Evolutionary conservation across 2,888 invertebrate genomes (phyloP), one percentile per base, ranked within the genome.

Genomic region (Rotaria macrura): DNA sequence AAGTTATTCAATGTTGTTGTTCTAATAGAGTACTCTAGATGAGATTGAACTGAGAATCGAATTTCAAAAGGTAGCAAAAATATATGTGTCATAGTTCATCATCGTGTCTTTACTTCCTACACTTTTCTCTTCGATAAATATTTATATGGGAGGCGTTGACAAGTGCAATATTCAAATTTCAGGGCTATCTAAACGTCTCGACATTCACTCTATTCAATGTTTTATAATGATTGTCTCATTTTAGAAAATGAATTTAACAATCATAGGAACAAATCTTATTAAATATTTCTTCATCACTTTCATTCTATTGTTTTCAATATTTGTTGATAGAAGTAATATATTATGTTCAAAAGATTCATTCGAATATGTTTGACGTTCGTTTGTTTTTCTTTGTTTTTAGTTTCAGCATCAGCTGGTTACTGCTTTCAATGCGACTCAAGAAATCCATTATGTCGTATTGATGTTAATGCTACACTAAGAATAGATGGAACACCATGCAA

Each of bases 371-470:
- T 17, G 9, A 17, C n/a, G n/a, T n/a, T n/a, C n/a, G n/a, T n/a
- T n/a, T n/a, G n/a, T n/a, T n/a, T n/a, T 65, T 29, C 25, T 34
- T 34, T 5, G 9, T 65, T 29, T 65, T 65, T 17, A 65, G 65
- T 38, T 17, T 65, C 65, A 5, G 14, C 65, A 20, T 25, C 34
- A 10, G 40, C 79, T 25, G n/a, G 79, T 79, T 79, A 79, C 43
- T 79, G 79, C 34, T 79, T 43, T n/a, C 79, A 79, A 79, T 79
- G 79, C 34, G 43, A 79, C n/a, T 79, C 79, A 12, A 40, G 43
- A 43, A 79, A 79, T 79, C 43, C 79, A 79, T 40, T 14, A 40
- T 79, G 79, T 43, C 43, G 79, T n/a, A 40, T 79, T 43, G 43
- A 79, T 43, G 79, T 79, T 25, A 43, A 40, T 79, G 43, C 34